Base-by-base conservation (phyloP, 2,797 vertebrate genomes). In the Huso huso region DNA sequence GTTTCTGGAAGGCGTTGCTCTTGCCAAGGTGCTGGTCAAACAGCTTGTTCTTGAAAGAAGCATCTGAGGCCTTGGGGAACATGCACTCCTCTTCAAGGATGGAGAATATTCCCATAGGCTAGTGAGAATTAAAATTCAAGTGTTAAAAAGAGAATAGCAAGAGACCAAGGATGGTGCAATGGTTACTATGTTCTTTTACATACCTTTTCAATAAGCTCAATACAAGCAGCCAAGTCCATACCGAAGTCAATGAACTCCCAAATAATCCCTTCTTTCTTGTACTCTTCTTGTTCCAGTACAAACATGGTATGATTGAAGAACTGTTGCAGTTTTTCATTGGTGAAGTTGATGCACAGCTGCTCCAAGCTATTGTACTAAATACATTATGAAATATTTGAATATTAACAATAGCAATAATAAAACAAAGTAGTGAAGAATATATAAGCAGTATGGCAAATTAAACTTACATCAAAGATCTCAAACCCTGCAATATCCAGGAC, bases 191-290 rank as follows among this genome's bases (percentile, higher is more conserved):
- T 37, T 37, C 1, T 10, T n/a, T 11, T 58, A 58, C 55, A 10
- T 49, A 93, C 93, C 91, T 95, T 93, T 78, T 95, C 88, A 78
- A 91, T 92, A 53, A 93, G 90, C 74, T 93, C 90, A 80, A 94
- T 93, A 81, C 88, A 89, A 57, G 91, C 90, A 76, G 90, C 87
- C 83, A 91, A 69, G 68, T 92, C 88, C 86, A 90, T 91, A 48
- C 88, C 88, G 69, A 90, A 91, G 81, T 91, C 88, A 78, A 92
- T 91, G 75, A 88, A 88, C 71, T 81, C 81, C 88, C 88, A 93
- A 2, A 87, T 78, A 68, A 92, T 91, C 48, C 80, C 79, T 53
- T 72, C 87, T 65, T 86, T 84, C 74, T 86, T 83, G 69, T 87
- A 87, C 71, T 83, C 82, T 12, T 81, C 80, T 63, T 83, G 79